Percentiles rank a stretch among this genome's conserved stretches.
phyloP scores from a whole-genome alignment of 2,797 vertebrate genomes.

The Prunella strophiata region DNA sequence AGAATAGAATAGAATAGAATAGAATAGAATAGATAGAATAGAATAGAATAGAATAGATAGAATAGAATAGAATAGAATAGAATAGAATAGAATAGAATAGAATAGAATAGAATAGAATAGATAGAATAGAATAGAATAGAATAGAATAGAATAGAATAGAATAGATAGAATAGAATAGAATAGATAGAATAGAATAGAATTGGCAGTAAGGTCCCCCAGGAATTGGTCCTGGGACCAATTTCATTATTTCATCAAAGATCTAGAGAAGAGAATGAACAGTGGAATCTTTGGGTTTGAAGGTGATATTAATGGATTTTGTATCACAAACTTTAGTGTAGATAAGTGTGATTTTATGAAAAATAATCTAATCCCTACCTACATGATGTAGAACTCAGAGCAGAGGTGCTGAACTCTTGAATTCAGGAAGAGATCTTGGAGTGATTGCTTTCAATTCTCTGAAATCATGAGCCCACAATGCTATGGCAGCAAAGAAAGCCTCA shows the following conservation, averaged over 20 bases:
- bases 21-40: too few relatives aligned
- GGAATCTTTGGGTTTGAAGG: background rate
- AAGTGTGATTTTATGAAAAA: background rate
- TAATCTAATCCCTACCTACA: background rate
- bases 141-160: too few relatives aligned
- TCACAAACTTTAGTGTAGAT: background rate
- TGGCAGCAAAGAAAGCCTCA: background rate
- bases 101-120: too few relatives aligned
- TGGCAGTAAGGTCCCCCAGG: background rate
- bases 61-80: too few relatives aligned
- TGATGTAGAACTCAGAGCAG: background rate
- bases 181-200: background rate
- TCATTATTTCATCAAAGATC: background rate
- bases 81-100: too few relatives aligned
- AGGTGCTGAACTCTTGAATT: background rate
- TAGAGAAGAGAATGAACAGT: background rate
- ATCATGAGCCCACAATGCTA: background rate
- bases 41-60: too few relatives aligned
- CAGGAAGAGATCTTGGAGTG: background rate
- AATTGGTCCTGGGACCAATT: background rate
- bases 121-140: too few relatives aligned
- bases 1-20: too few relatives aligned
- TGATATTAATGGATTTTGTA: background rate
- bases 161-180: too few relatives aligned
- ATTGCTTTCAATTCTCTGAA: background rate